Conservation (phyloP, 2,888 invertebrate genomes). For the Andricus quercusramuli region DNA sequence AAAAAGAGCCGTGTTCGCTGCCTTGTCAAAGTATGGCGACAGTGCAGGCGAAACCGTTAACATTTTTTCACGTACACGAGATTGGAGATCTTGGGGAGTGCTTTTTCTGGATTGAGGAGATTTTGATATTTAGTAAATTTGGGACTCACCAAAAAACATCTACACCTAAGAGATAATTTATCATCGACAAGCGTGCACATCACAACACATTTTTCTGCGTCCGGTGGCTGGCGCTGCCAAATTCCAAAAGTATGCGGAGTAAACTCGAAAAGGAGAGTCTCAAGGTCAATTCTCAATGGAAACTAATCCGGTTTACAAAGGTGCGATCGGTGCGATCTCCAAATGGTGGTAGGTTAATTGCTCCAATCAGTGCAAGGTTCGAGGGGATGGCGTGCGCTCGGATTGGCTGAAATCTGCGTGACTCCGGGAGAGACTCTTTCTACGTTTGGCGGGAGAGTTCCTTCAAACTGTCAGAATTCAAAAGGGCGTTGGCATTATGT, state of each 20-base stretch:
- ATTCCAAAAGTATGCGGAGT: conserved; percentile 20
- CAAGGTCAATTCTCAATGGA: conserved; percentile 5
- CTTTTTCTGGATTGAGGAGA: conserved; percentile 42
- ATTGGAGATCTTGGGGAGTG: conserved; percentile 2
- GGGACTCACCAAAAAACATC: conserved; percentile 76
- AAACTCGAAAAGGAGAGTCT: conserved; percentile 25
- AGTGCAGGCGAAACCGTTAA: conserved; percentile 42
- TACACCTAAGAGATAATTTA: conserved; percentile 71
- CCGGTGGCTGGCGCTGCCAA: conserved; percentile 53
- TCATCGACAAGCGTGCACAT: conserved; percentile 72
- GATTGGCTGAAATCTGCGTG: not conserved
- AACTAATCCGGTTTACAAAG: conserved; percentile 7
- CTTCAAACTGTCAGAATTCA: conserved; percentile 13
- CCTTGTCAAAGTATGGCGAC: conserved; percentile 51
- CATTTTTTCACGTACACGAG: conserved; percentile 31
- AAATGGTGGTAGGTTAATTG: not conserved
- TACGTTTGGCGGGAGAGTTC: not conserved
- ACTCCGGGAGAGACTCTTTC: no score
- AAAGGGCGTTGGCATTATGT: not conserved
- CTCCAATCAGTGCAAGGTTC: not conserved
- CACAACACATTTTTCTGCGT: conserved; percentile 58
- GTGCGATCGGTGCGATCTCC: no score
- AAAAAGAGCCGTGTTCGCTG: conserved; percentile 3
- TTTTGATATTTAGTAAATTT: conserved; percentile 34
- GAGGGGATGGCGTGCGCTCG: not conserved